Evolutionary conservation across 2,113 vertebrate species (phyloP), one percentile per base, ranked within the genome.

Genomic region (Phycodurus eques): DNA sequence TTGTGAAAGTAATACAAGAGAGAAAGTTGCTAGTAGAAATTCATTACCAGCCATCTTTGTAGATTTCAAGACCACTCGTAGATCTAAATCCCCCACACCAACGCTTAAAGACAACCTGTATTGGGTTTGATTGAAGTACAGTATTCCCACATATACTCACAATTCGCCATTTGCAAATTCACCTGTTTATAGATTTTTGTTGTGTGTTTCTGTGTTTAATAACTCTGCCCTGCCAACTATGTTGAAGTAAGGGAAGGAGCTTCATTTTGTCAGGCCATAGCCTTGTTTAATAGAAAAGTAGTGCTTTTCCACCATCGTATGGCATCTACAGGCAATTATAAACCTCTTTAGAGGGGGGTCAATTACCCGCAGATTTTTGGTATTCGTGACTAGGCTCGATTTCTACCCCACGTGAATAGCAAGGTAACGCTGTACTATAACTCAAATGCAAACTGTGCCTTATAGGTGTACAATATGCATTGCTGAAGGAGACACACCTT

Each of bases 81-180:
- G 59, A 65, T 73, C 85, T 2, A 67, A 22, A 31, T 84, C 77
- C 87, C 88, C 88, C 33, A 92, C 94, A 72, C 93, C 93, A 1
- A 73, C 85, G 10, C 89, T 96, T 49, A 95, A 92, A 81, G 69
- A 57, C 57, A 90, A 64, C 84, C 96, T 96, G 13, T 96, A 95
- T 46, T 96, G 95, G 94, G 95, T 98, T 13, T 97, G 92, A 92
- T 47, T 47, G 5, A 35, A 35, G 2, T 60, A 17, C 13, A 20
- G 20, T 20, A 22, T 57, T 56, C 19, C 20, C 19, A 9, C 20
- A 8, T 22, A 22, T 56, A 31, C 22, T 57, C 27, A 7, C 3
- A 4, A 11, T 59, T 59, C 15, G 54, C 10, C 11, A 57, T 57
- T 22, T n/a, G n/a, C n/a, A 11, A 27, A 27, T 22, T 57, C 10